Evolutionary conservation across 2,113 vertebrate genomes (phyloP), one percentile per base, ranked within the genome.

Genomic region (Chaetops frenatus): DNA sequence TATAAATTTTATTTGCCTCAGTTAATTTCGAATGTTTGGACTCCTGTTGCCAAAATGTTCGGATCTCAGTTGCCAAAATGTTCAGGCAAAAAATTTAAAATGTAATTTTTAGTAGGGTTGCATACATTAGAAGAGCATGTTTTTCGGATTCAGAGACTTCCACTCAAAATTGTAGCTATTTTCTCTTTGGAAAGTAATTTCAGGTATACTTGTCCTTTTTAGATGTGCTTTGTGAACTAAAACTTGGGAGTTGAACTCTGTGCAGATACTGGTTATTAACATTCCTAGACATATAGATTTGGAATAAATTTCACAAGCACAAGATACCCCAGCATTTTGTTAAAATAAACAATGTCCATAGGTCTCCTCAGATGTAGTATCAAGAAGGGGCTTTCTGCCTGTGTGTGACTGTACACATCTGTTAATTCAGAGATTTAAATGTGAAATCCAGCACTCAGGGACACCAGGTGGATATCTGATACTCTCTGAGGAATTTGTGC

Each of bases 381-480:
- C 82, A 84, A 86, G 79, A 60, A 83, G 22, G 28, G 64, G 18
- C 19, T 81, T 90, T 86, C 61, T 92, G 67, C 90, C 72, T 76
- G 16, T 74, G 24, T 82, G 23, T 92, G 71, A 67, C 44, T 81
- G 47, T 86, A 92, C 51, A 64, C 64, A 90, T 96, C 86, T 97
- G 92, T 74, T 97, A 92, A 92, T 90, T 91, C 81, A 62, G 66
- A 83, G 54, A 58, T 88, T 62, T 86, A 67, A 91, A 93, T 94
- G 64, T 70, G 65, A 95, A 96, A 96, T 92, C 71, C 64, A 91
- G 87, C 71, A 83, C 84, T 91, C 23, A 9, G 60, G 62, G 89
- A 95, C 47, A 91, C 82, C 89, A 96, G 71, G 84, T 94, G 71
- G 92, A 71, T 95, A 94, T 91, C 24, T 73, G 71, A 91, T 81